Evolutionary conservation across 2,797 vertebrate species (phyloP).

Genomic region (Phalanger gymnotis): DNA sequence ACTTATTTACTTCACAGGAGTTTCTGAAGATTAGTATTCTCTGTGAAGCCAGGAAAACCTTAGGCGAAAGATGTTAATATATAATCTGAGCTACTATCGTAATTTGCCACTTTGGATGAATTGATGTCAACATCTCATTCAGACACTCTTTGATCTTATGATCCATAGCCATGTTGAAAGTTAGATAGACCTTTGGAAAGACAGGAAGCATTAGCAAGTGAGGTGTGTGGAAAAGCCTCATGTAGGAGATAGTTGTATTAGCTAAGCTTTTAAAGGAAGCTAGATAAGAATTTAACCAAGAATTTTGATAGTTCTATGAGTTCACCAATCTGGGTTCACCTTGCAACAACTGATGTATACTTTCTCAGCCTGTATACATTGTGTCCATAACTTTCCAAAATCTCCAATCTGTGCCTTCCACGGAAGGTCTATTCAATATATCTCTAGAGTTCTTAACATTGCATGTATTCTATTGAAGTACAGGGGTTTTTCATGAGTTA

Average conservation of each 20-base stretch:
- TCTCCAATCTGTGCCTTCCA: background rate
- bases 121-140: slow-evolving; percentile 56
- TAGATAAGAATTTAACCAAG: background rate
- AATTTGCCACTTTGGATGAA: slow-evolving; percentile 53
- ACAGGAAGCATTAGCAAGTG: background rate
- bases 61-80: slow-evolving; percentile 33
- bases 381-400: background rate
- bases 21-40: slow-evolving; percentile 67
- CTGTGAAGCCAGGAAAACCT: slow-evolving; percentile 45
- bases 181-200: slow-evolving; percentile 51
- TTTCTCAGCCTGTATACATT: background rate
- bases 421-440: background rate
- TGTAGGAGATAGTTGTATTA: background rate
- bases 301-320: background rate
- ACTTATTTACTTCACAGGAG: slow-evolving; percentile 61
- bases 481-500: background rate
- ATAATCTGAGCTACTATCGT: slow-evolving; percentile 23
- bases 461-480: no score
- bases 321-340: background rate
- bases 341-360: background rate
- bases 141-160: slow-evolving; percentile 43
- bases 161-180: slow-evolving; percentile 41
- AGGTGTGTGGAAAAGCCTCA: background rate
- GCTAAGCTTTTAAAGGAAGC: background rate
- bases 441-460: no score